These are phyloP conservation scores for Lethenteron reissneri DNA, from an alignment of 2,113 vertebrate species.

Conservation along the genomic window DNA sequence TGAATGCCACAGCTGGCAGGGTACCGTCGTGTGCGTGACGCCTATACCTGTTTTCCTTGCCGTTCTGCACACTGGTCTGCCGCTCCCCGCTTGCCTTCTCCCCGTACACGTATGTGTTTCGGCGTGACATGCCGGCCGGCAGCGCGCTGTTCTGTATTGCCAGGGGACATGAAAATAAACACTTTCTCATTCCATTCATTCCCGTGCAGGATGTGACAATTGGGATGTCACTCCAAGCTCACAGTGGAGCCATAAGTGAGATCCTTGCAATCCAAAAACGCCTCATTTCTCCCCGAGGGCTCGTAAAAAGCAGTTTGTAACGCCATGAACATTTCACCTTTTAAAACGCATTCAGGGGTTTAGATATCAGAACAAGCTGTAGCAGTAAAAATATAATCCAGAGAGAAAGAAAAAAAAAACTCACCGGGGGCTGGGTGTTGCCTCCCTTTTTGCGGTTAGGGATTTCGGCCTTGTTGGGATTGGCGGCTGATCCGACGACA, in stretches of 20 bases:
- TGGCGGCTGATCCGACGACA: conserved; percentile 46
- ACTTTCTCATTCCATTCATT: not conserved
- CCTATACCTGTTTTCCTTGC: conserved; percentile 79
- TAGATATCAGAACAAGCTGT: not conserved
- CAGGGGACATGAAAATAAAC: conserved; percentile 7
- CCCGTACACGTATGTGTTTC: conserved; percentile 74
- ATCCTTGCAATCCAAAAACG: too few species aligned
- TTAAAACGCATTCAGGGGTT: not conserved
- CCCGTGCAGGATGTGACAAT: not conserved
- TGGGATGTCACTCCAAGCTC: not conserved
- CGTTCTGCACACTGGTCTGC: conserved; percentile 62
- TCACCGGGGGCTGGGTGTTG: conserved; percentile 13
- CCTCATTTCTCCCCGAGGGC: too few species aligned
- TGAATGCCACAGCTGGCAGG: not conserved
- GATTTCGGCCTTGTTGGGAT: conserved; percentile 42
- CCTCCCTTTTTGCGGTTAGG: conserved; percentile 52
- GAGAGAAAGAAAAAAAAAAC: not conserved
- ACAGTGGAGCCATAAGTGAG: too few species aligned
- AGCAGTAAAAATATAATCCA: too few species aligned
- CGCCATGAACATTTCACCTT: not conserved
- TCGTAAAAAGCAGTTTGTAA: not conserved
- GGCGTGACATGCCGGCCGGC: conserved; percentile 63
- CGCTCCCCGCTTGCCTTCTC: conserved; percentile 62
- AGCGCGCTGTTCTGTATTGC: conserved; percentile 36
- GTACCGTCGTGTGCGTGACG: not conserved